A percentile compares a stretch with the other conserved stretches of the same genome.
These are phyloP conservation scores for Omphaloscelis lunosa DNA, from an alignment of 2,888 invertebrate species.

Conservation along the genomic window DNA sequence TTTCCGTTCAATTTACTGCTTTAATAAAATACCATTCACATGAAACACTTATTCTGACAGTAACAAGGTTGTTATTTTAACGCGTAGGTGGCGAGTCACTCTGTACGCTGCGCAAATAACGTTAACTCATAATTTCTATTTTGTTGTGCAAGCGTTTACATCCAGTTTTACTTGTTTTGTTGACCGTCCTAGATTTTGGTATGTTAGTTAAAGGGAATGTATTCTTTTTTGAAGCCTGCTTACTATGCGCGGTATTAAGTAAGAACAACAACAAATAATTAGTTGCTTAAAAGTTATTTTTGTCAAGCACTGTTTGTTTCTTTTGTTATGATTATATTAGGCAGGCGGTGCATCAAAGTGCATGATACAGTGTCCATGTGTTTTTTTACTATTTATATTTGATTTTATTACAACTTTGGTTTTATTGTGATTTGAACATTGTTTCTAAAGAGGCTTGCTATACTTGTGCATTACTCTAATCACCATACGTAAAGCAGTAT, in stretches of 20 bases:
- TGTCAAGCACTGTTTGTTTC: background rate
- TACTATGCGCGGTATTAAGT: slow-evolving; percentile 4
- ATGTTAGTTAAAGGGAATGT: slow-evolving; percentile 45
- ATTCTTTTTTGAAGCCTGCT: slow-evolving; percentile 5
- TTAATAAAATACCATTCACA: slow-evolving; percentile 48
- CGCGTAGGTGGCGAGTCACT: slow-evolving; percentile 60
- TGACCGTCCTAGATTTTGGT: slow-evolving; percentile 58
- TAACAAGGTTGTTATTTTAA: slow-evolving; percentile 71
- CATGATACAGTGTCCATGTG: background rate
- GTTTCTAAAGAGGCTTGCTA: background rate
- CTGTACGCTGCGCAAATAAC: slow-evolving; percentile 65
- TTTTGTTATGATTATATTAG: background rate
- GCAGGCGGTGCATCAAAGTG: background rate
- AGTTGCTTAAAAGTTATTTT: background rate
- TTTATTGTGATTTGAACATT: background rate
- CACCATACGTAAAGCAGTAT: background rate
- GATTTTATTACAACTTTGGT: background rate
- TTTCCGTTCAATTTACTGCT: slow-evolving; percentile 41
- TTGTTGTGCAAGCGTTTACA: slow-evolving; percentile 71
- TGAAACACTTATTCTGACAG: slow-evolving; percentile 63
- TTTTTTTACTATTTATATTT: background rate
- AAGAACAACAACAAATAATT: background rate
- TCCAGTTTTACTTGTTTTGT: slow-evolving; percentile 68
- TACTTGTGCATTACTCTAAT: background rate
- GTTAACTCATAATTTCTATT: slow-evolving; percentile 60